Evolutionary conservation across 2,797 vertebrate genomes (phyloP).

Genomic region (Ambastaia sidthimunki): DNA sequence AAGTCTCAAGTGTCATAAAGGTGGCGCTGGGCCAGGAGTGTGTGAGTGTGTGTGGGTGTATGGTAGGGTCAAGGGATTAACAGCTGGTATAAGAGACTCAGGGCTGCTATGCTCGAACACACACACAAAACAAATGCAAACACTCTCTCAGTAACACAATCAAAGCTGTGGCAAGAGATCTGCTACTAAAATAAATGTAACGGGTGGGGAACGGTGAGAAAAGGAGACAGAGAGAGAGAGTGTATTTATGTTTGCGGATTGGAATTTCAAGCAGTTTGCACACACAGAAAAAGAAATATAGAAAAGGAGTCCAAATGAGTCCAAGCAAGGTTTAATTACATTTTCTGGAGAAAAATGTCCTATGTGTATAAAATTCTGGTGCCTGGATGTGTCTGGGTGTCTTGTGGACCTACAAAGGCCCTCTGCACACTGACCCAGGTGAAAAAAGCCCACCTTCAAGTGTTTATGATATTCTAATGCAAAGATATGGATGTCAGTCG

Average conservation of each 20-base stretch:
- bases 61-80: conserved; percentile 62
- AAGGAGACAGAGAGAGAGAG: conserved; percentile 59
- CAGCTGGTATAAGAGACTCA: conserved; percentile 50
- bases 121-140: conserved; percentile 67
- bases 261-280: too few species aligned
- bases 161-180: conserved; percentile 73
- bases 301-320: too few species aligned
- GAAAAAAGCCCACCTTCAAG: too few species aligned
- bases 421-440: too few species aligned
- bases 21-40: conserved; percentile 27
- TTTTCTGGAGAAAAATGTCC: too few species aligned
- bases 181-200: conserved; percentile 73
- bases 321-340: too few species aligned
- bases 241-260: neutral
- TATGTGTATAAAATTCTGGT: too few species aligned
- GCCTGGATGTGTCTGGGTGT: too few species aligned
- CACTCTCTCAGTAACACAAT: conserved; percentile 75
- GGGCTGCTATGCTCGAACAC: conserved; percentile 19
- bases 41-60: conserved; percentile 58
- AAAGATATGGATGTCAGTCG: too few species aligned
- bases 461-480: too few species aligned
- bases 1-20: conserved; percentile 54
- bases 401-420: too few species aligned
- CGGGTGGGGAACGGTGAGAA: conserved; percentile 70
- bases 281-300: too few species aligned